These are phyloP conservation scores for Cremastinae sp. DNA, from an alignment of 2,888 invertebrate species.

Conservation along the genomic window DNA sequence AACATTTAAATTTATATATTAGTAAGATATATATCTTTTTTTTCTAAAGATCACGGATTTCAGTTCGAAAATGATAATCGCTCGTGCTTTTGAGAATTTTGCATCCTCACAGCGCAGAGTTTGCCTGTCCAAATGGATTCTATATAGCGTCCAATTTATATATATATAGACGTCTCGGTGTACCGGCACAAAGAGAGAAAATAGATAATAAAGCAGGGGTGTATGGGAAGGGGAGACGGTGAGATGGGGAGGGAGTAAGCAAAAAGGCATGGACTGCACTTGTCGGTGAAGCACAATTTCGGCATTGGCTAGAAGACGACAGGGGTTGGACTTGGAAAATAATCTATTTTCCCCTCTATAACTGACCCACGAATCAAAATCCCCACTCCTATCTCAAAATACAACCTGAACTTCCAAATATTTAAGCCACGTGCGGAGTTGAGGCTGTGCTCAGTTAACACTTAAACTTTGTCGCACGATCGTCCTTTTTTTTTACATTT, in stretches of 20 bases:
- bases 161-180: too few species aligned
- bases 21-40: too few species aligned
- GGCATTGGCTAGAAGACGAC: constrained; percentile 45
- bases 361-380: constrained; percentile 42
- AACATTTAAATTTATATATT: too few species aligned
- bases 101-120: too few species aligned
- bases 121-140: too few species aligned
- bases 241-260: constrained; percentile 38
- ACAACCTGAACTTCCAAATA: constrained; percentile 62
- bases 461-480: constrained; percentile 54
- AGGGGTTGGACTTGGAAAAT: constrained; percentile 51
- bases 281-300: constrained; percentile 31
- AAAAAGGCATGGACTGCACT: constrained; percentile 48
- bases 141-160: too few species aligned
- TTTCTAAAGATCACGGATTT: too few species aligned
- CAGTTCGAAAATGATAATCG: too few species aligned
- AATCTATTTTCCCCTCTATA: constrained; percentile 37
- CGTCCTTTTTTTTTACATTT: constrained; percentile 39
- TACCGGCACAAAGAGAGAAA: constrained; percentile 15
- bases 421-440: constrained; percentile 70
- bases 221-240: constrained; percentile 26
- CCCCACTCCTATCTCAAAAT: constrained; percentile 27
- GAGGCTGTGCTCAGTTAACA: constrained; percentile 70
- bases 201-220: background rate
- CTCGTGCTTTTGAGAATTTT: too few species aligned